Percentiles rank a stretch among this genome's conserved stretches.
Conservation (phyloP, 37 sponge, comb jelly and placozoan genomes). For the Beroe forskalii region DNA sequence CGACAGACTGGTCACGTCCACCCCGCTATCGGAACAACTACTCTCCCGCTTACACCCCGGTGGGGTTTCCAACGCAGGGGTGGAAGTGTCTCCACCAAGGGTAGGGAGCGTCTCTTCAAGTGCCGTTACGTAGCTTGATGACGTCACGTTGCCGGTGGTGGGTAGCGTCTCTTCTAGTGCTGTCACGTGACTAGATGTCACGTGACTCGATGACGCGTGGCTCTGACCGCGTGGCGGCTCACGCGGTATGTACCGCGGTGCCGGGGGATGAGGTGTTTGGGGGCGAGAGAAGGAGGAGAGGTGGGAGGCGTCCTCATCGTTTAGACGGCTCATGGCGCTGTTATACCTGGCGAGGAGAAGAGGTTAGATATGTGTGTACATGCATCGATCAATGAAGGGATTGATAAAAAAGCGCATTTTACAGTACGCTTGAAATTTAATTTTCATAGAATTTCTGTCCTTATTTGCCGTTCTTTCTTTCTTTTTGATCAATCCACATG, state of each 20-base stretch:
- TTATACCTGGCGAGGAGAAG: no score
- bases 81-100: not conserved
- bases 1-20: constrained; percentile 15
- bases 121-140: not conserved
- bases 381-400: no score
- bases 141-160: constrained; percentile 17
- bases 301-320: not conserved
- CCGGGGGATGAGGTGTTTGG: not conserved
- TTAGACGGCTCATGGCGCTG: not conserved
- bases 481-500: no score
- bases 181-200: not conserved
- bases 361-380: no score
- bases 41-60: not conserved
- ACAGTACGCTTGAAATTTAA: no score
- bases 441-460: no score
- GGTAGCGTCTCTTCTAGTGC: no score
- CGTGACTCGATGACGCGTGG: no score
- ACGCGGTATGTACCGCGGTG: constrained; percentile 5
- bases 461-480: no score
- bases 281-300: not conserved
- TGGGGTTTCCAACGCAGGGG: not conserved
- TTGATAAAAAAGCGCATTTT: no score
- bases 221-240: not conserved
- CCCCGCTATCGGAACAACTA: constrained; percentile 9
- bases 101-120: not conserved